Base-by-base conservation (phyloP, 2,113 vertebrate species). In the Actenoides hombroni region DNA sequence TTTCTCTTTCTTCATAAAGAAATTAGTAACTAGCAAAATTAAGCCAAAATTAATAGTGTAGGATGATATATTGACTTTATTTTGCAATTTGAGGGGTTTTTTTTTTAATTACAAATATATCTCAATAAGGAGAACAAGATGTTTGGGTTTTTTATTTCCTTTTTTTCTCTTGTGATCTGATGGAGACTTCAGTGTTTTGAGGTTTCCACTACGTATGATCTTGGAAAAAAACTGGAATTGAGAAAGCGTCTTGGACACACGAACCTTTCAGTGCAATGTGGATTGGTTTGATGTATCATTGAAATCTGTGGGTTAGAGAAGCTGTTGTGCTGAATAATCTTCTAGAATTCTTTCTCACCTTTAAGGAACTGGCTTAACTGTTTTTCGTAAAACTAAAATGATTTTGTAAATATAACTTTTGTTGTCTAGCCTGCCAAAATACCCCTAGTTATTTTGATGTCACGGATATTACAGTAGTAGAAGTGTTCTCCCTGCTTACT, bases 101-200 rank as follows among this genome's bases (percentile, higher is more conserved):
- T 24, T 12, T 65, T 35, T 3, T 5, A 29, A 35, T 63, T 70
- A n/a, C 18, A 20, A 51, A 9, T 19, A 3, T 59, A 1, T 51
- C 28, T 42, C 54, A 25, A 68, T 46, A 29, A 11, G 4, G 21
- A 82, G 40, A 54, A 11, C 46, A 48, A 40, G 29, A 7, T 35
- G 13, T 19, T 23, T 15, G 2, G 12, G 19, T 11, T 46, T 17
- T 60, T 11, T 4, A 16, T n/a, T 23, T 1, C 1, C 17, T 17
- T 56, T 40, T 40, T 67, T 70, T 88, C 64, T 39, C 16, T 48
- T 91, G n/a, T 61, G 37, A 16, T 44, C 24, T 83, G 9, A 69
- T 67, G 37, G 37, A 70, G n/a, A 42, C n/a, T 82, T 86, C 13
- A 9, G 10, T 65, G 9, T 48, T 92, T 70, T 74, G 40, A 8